These are phyloP conservation scores for Branchinecta lynchi DNA, from an alignment of 1,140 invertebrate species.

Conservation along the genomic window DNA sequence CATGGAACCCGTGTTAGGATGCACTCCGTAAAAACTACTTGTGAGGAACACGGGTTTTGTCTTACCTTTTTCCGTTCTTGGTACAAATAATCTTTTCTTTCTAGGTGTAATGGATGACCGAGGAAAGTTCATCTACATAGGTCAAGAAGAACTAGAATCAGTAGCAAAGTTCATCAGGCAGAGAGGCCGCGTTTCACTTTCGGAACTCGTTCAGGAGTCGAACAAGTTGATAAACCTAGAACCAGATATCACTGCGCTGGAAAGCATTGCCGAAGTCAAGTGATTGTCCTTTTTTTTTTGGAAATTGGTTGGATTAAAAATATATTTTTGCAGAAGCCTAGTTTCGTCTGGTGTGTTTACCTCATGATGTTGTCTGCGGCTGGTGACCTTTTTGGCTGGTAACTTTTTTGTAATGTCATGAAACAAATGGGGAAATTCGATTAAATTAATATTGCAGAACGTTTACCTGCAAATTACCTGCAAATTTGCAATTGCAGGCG, in stretches of 20 bases:
- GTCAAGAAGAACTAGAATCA: conserved; percentile 68
- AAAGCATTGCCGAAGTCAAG: neutral
- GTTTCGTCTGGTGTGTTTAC: too few species aligned
- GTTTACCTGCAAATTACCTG: too few species aligned
- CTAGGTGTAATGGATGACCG: conserved; percentile 92
- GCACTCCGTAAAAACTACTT: too few species aligned
- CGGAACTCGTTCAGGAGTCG: conserved; percentile 83
- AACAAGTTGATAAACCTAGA: conserved; percentile 76
- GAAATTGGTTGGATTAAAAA: neutral
- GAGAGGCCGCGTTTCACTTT: conserved; percentile 79
- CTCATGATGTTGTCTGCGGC: too few species aligned
- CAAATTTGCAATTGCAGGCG: too few species aligned
- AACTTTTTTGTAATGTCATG: too few species aligned
- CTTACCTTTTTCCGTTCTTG: too few species aligned
- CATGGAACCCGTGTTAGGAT: too few species aligned
- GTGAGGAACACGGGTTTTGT: too few species aligned
- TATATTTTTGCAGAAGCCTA: neutral
- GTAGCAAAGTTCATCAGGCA: conserved; percentile 94
- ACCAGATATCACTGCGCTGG: conserved; percentile 2
- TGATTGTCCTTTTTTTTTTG: neutral
- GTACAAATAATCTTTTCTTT: conserved; percentile 25
- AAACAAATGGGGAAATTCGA: too few species aligned
- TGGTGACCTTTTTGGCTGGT: too few species aligned
- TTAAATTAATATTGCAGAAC: too few species aligned
- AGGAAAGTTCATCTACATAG: conserved; percentile 98